Percentiles rank a stretch among this genome's conserved stretches.
Conservation (phyloP, 2,113 vertebrate genomes). For the Drymodes brunneopygia region DNA sequence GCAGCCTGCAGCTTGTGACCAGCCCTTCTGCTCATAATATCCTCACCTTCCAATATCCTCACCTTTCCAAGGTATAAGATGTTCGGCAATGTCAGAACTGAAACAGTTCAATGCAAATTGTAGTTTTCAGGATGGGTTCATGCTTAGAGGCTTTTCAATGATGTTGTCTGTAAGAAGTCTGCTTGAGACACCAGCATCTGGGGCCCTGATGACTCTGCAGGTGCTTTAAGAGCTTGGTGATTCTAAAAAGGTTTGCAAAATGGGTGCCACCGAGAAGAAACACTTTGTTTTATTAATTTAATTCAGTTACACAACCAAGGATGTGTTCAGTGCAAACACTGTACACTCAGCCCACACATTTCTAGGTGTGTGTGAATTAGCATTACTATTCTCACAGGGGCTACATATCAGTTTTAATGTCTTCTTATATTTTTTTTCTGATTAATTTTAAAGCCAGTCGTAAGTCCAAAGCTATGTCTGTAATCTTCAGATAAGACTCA, state of each 20-base stretch:
- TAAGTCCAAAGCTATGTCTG: neutral
- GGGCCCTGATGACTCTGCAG: neutral
- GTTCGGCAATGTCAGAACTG: neutral
- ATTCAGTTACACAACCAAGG: neutral
- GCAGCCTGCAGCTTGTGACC: neutral
- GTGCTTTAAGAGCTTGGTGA: neutral
- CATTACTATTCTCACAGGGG: neutral
- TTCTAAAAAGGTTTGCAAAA: neutral
- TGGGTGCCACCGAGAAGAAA: neutral
- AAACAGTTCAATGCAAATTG: neutral
- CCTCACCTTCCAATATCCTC: neutral
- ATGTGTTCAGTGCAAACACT: neutral
- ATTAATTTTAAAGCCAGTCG: neutral
- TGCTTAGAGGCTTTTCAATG: neutral
- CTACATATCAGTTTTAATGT: neutral
- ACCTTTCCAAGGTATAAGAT: neutral
- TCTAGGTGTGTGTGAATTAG: neutral
- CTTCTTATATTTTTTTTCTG: neutral
- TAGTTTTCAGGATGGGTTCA: neutral
- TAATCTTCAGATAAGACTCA: neutral
- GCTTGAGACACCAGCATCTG: neutral
- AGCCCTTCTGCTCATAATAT: neutral
- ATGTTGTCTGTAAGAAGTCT: neutral
- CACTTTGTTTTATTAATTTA: neutral
- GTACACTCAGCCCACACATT: neutral